Percentiles rank a stretch among this genome's conserved stretches.
Evolutionary conservation across 2,797 vertebrate species (phyloP).

Genomic region (Crenuchus spilurus): DNA sequence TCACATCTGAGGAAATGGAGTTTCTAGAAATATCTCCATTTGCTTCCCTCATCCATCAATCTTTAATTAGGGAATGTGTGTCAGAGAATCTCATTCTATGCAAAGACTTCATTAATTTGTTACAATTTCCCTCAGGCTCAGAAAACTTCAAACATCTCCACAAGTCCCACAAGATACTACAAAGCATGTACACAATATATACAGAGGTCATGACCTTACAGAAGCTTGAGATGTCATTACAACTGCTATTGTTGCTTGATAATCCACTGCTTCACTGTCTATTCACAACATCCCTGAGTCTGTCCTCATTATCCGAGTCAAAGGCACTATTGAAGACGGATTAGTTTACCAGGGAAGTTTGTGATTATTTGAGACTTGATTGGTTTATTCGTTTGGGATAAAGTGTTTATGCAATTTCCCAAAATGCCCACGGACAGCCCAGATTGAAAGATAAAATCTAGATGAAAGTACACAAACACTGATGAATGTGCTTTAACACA

Average conservation of each 20-base stretch:
- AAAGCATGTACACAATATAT: background rate
- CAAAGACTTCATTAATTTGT: slow-evolving; percentile 18
- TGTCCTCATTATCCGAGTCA: slow-evolving; percentile 30
- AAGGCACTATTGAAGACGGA: too few relatives aligned
- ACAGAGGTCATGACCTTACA: slow-evolving; percentile 11
- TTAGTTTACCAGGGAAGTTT: too few relatives aligned
- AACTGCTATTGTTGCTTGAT: slow-evolving; percentile 32
- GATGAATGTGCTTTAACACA: too few relatives aligned
- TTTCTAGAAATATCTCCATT: slow-evolving; percentile 17
- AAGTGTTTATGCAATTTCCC: too few relatives aligned
- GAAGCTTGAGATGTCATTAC: slow-evolving; percentile 19
- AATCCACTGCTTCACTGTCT: too few relatives aligned
- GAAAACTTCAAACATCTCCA: slow-evolving; percentile 26
- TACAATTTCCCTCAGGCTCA: slow-evolving; percentile 31
- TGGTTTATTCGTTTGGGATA: too few relatives aligned
- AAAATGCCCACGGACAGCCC: too few relatives aligned
- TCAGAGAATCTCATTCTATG: slow-evolving; percentile 31
- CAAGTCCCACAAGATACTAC: slow-evolving; percentile 21
- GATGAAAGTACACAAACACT: too few relatives aligned
- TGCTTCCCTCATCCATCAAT: slow-evolving; percentile 33
- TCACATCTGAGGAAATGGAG: background rate
- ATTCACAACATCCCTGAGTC: slow-evolving; percentile 13
- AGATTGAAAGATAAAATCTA: too few relatives aligned
- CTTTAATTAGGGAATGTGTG: slow-evolving; percentile 37
- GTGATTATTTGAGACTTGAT: too few relatives aligned